Evolutionary conservation across 2,797 vertebrate genomes (phyloP).

Genomic region (Atherinosoma microstoma): DNA sequence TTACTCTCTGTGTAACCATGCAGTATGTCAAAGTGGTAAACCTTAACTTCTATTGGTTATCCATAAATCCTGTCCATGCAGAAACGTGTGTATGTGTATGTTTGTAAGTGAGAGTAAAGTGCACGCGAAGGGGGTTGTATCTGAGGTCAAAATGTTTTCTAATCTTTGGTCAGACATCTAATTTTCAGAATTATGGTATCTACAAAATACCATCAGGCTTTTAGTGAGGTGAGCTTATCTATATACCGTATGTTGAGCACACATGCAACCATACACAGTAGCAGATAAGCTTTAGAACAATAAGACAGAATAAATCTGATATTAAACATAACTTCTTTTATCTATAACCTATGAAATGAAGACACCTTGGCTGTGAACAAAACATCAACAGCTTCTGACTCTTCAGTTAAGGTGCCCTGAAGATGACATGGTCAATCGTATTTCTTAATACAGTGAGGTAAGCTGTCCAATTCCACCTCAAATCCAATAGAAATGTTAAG

Average conservation of each 20-base stretch:
- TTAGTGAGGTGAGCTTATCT: too few relatives aligned
- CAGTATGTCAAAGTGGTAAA: too few relatives aligned
- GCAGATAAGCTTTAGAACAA: background rate
- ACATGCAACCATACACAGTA: background rate
- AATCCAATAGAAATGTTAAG: background rate
- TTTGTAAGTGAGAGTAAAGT: background rate
- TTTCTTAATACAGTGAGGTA: background rate
- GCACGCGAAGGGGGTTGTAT: too few relatives aligned
- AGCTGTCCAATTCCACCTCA: background rate
- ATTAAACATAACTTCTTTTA: too few relatives aligned
- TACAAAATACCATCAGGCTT: too few relatives aligned
- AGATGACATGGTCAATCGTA: background rate
- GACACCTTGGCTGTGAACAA: too few relatives aligned
- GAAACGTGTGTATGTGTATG: background rate
- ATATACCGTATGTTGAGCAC: background rate
- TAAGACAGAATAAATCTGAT: background rate
- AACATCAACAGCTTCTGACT: background rate
- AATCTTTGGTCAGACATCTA: too few relatives aligned
- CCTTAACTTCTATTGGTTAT: too few relatives aligned
- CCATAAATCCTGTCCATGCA: background rate
- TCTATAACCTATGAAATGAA: too few relatives aligned
- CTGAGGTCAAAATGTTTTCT: too few relatives aligned
- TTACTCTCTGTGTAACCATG: background rate
- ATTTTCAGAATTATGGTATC: too few relatives aligned
- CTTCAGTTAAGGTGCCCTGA: background rate